Conservation (phyloP, 2,113 vertebrate species). For the Etheostoma spectabile region DNA sequence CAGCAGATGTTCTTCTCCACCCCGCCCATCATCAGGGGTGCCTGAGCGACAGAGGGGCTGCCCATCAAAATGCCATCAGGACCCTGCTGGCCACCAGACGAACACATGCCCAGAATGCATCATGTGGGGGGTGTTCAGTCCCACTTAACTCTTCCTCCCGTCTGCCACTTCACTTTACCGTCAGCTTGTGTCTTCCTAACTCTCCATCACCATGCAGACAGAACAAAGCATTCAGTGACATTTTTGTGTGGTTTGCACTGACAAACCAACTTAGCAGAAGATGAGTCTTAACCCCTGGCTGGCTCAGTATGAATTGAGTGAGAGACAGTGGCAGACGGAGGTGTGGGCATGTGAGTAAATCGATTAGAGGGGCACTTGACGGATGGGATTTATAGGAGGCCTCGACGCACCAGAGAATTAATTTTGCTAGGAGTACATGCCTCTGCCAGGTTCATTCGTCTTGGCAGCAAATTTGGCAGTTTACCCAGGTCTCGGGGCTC, state of each 20-base stretch:
- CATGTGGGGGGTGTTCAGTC: constrained; percentile 40
- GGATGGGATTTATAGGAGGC: constrained; percentile 80
- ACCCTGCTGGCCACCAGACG: constrained; percentile 67
- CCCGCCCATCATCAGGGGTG: constrained; percentile 41
- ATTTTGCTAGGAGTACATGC: constrained; percentile 74
- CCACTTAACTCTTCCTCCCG: constrained; percentile 46
- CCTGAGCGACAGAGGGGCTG: constrained; percentile 55
- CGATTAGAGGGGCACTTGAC: constrained; percentile 79
- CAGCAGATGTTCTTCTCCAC: constrained; percentile 76
- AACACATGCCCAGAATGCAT: constrained; percentile 68
- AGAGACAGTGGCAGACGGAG: constrained; percentile 65
- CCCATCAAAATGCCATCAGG: constrained; percentile 78
- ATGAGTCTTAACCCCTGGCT: constrained; percentile 45
- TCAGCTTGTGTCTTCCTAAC: constrained; percentile 11
- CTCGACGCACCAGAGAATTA: constrained; percentile 77
- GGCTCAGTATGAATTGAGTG: constrained; percentile 40
- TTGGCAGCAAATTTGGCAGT: constrained; percentile 74
- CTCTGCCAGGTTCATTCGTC: constrained; percentile 78
- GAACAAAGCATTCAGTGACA: constrained; percentile 24
- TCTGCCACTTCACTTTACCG: constrained; percentile 36
- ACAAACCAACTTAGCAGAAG: constrained; percentile 53
- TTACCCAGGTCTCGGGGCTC: constrained; percentile 71
- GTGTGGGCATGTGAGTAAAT: constrained; percentile 76
- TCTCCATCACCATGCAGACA: constrained; percentile 17
- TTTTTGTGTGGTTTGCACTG: constrained; percentile 40